phyloP scores from a whole-genome alignment of 92 coral and sea anemone genomes.

The Anthopleura xanthogrammica region DNA sequence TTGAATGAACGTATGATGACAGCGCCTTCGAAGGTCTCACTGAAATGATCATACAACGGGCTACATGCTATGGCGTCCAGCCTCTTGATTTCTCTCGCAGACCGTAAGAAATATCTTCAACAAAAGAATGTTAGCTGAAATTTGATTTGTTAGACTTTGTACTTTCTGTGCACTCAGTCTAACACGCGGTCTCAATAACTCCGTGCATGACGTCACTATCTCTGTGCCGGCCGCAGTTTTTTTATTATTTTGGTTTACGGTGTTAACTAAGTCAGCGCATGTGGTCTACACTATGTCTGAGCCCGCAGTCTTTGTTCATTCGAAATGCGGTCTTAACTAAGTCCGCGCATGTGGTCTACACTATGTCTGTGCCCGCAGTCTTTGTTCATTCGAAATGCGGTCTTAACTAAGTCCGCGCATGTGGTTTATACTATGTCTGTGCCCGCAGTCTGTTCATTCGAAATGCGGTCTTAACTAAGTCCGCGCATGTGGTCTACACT shows the following conservation, averaged over 20 bases:
- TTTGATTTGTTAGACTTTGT: too few species aligned
- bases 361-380: not conserved
- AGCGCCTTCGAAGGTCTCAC: slow-evolving; percentile 41
- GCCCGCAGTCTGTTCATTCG: too few species aligned
- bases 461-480: not conserved
- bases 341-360: not conserved
- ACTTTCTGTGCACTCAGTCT: too few species aligned
- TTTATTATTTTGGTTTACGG: too few species aligned
- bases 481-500: not conserved
- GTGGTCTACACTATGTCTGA: too few species aligned
- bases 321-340: not conserved
- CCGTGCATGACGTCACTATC: too few species aligned
- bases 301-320: too few species aligned
- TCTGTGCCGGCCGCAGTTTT: too few species aligned
- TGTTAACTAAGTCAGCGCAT: too few species aligned
- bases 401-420: not conserved
- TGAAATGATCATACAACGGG: slow-evolving; percentile 44
- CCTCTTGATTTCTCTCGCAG: slow-evolving; percentile 56
- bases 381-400: not conserved
- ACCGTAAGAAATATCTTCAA: slow-evolving; percentile 42
- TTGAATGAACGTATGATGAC: slow-evolving; percentile 40
- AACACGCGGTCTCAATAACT: too few species aligned
- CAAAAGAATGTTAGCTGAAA: too few species aligned
- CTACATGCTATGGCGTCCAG: slow-evolving; percentile 47
- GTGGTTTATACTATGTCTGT: not conserved